Percentiles rank a stretch among this genome's conserved stretches.
Evolutionary conservation across 2,888 invertebrate genomes (phyloP).

Genomic region (Rhopalosiphum nymphaeae): DNA sequence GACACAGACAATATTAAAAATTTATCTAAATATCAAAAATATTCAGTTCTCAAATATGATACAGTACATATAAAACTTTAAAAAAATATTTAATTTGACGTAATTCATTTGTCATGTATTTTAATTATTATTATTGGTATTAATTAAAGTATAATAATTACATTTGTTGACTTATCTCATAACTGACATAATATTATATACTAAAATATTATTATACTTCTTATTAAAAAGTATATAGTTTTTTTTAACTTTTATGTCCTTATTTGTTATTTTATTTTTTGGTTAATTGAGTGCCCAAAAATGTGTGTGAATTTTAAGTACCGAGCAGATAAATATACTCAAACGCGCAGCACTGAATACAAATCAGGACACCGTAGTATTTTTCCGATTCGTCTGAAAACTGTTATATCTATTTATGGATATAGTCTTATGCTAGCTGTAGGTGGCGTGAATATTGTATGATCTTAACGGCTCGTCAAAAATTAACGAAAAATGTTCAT

Average conservation of each 20-base stretch:
- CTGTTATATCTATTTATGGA: neutral
- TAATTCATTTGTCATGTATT: neutral
- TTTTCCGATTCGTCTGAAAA: neutral
- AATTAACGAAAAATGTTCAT: neutral
- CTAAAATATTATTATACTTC: too few species aligned
- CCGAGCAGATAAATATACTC: neutral
- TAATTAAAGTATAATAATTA: neutral
- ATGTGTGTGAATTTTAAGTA: neutral
- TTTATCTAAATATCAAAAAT: neutral
- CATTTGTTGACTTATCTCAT: too few species aligned
- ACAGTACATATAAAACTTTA: neutral
- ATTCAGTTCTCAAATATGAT: neutral
- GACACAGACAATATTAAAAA: neutral
- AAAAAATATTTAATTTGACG: neutral
- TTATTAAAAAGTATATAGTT: neutral
- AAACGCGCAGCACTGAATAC: neutral
- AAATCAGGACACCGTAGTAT: neutral
- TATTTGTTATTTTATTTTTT: neutral
- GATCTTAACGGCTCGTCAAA: neutral
- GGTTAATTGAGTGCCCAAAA: neutral
- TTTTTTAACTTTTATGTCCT: neutral
- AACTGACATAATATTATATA: too few species aligned
- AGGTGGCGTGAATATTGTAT: neutral
- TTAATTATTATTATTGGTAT: neutral
- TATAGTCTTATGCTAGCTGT: neutral